These are phyloP conservation scores for Lineus longissimus DNA, from an alignment of 1,140 invertebrate genomes.

Conservation along the genomic window DNA sequence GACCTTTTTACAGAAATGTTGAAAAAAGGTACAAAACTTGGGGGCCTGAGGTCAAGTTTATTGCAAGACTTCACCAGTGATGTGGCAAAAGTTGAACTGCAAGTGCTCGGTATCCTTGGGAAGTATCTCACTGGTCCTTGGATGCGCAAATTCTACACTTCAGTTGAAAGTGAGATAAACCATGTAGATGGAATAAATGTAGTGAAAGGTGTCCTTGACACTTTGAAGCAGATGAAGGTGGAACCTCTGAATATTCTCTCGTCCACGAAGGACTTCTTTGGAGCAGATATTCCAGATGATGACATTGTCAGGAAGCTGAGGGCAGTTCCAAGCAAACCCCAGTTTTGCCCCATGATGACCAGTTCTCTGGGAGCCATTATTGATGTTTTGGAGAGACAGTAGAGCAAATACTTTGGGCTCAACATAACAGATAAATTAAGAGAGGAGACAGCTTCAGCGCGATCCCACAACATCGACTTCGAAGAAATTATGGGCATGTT, in stretches of 20 bases:
- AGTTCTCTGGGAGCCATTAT: background rate
- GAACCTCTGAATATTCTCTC: too few species aligned
- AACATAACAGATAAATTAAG: conserved; percentile 15
- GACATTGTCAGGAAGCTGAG: too few species aligned
- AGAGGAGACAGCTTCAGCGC: conserved; percentile 13
- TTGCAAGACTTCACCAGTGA: background rate
- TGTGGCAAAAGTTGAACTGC: conserved; percentile 6
- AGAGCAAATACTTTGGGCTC: conserved; percentile 13
- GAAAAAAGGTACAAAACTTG: too few species aligned
- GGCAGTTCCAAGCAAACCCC: too few species aligned
- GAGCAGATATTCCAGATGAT: too few species aligned
- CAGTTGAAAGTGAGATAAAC: conserved; percentile 4
- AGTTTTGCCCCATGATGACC: too few species aligned
- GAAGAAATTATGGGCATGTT: conserved; percentile 21
- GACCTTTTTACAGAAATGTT: background rate
- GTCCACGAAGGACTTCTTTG: too few species aligned
- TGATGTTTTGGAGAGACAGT: conserved; percentile 17
- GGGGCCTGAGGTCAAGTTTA: background rate
- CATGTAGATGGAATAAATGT: conserved; percentile 12
- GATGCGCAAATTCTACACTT: conserved; percentile 21
- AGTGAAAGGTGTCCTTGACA: too few species aligned
- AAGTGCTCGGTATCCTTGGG: conserved; percentile 18
- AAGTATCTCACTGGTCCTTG: conserved; percentile 19
- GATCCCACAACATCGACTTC: conserved; percentile 17
- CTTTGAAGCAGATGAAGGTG: too few species aligned